Evolutionary conservation across 2,113 vertebrate genomes (phyloP), one percentile per base, ranked within the genome.

Genomic region (Ivindomyrus marchei): DNA sequence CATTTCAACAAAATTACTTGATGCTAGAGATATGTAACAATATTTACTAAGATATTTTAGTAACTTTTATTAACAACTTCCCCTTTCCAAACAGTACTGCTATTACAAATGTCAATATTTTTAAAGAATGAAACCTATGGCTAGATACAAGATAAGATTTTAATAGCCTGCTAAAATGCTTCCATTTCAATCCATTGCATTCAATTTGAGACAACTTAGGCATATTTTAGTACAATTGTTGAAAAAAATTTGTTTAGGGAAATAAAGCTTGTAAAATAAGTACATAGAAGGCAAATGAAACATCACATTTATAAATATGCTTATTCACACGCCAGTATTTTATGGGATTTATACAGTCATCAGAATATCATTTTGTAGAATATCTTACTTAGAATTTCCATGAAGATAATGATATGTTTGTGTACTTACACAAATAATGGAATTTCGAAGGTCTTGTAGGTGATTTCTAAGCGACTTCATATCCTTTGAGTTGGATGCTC

Each of bases 401-500:
- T 19, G 2, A 7, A 80, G 13, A 19, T 77, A 39, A 39, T 31
- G 11, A 70, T 17, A 80, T 77, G 39, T 42, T 39, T 42, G 36
- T 42, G 66, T 85, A 94, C 97, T 97, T 94, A 98, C 97, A n/a
- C 95, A 97, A 94, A 98, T 94, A 36, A 98, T 95, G 92, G 93
- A 95, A 94, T 94, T 95, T 90, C 98, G 96, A n/a, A 98, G 96
- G 91, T 99, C 98, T 90, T 97, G 98, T 83, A 99, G 95, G 91
- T 98, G 97, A 93, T 94, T 99, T 93, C 97, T 96, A 70, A 99
- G 97, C 21, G 98, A 96, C 94, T 99, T 99, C 93, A 99, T 95
- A 93, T 99, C 98, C 96, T 96, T 99, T 3, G 98, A 99, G 88
- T 97, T 98, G 21, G 98, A 98, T 58, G 98, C 97, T 62, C 98